phyloP scores from a whole-genome alignment of 1,140 invertebrate genomes.

The Propsilocerus akamusi region DNA sequence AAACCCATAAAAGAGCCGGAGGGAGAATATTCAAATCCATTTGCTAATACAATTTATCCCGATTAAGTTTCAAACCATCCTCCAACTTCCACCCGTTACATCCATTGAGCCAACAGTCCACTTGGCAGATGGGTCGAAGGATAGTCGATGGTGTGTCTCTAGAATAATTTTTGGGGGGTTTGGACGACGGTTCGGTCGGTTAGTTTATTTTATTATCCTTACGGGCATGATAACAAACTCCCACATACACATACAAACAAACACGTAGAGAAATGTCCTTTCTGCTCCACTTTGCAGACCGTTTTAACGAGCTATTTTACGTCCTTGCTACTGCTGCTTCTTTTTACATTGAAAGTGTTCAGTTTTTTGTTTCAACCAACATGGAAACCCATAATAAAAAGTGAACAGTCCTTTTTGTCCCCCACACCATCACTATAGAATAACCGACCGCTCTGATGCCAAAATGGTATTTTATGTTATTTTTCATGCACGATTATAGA shows the following conservation, averaged over 20 bases:
- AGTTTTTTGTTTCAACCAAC: not conserved
- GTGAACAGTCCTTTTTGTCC: not conserved
- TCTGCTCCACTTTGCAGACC: not conserved
- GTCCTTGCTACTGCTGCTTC: not conserved
- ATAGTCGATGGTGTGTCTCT: no score
- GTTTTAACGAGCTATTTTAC: constrained; percentile 2
- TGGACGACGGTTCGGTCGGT: not conserved
- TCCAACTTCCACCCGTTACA: not conserved
- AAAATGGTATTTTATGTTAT: constrained; percentile 3
- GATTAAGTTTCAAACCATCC: not conserved
- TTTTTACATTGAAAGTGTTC: no score
- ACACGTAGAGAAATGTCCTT: not conserved
- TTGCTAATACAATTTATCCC: constrained; percentile 3
- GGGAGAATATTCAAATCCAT: not conserved
- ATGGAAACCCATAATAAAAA: not conserved
- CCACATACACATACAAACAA: not conserved
- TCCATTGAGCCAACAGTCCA: no score
- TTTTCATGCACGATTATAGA: constrained; percentile 2
- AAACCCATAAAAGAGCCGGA: not conserved
- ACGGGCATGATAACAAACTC: not conserved
- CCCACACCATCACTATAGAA: not conserved
- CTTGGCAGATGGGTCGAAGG: no score
- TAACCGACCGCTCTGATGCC: constrained; percentile 1
- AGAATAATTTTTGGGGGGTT: no score
- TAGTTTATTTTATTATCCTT: constrained; percentile 4